Conservation (phyloP, 1,140 invertebrate genomes). For the Sinonovacula constricta region DNA sequence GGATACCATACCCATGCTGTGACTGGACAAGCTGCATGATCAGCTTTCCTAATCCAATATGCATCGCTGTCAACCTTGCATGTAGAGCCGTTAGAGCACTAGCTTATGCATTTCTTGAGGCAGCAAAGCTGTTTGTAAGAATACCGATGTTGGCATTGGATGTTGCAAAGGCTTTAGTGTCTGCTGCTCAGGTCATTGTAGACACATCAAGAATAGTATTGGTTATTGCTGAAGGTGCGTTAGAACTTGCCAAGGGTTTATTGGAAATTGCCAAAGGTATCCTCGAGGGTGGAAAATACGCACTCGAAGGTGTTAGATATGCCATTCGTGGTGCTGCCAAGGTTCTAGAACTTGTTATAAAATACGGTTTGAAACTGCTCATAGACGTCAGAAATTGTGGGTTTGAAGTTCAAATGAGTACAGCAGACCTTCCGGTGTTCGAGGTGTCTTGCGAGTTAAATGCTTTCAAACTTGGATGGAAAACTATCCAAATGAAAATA, state of each 20-base stretch:
- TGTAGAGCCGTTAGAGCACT: slow-evolving; percentile 24
- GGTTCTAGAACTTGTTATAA: slow-evolving; percentile 27
- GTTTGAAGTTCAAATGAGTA: slow-evolving; percentile 39
- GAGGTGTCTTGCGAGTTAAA: slow-evolving; percentile 51
- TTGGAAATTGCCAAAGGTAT: slow-evolving; percentile 26
- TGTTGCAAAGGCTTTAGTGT: slow-evolving; percentile 27
- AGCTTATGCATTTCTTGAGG: slow-evolving; percentile 23
- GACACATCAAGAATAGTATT: slow-evolving; percentile 47
- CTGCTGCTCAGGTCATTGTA: slow-evolving; percentile 42
- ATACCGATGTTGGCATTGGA: slow-evolving; percentile 43
- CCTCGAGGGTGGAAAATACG: slow-evolving; percentile 36
- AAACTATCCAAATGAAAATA: slow-evolving; percentile 15
- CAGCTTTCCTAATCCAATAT: slow-evolving; percentile 37
- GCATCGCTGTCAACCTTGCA: slow-evolving; percentile 32
- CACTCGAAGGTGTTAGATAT: slow-evolving; percentile 43
- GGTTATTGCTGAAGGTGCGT: slow-evolving; percentile 22
- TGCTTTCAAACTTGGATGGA: slow-evolving; percentile 44
- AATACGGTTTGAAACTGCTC: slow-evolving; percentile 26
- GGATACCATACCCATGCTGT: slow-evolving; percentile 43
- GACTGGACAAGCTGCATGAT: slow-evolving; percentile 52
- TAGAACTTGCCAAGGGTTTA: slow-evolving; percentile 30
- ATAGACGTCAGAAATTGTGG: slow-evolving; percentile 53
- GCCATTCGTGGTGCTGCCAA: slow-evolving; percentile 22
- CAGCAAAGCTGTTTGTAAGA: slow-evolving; percentile 45
- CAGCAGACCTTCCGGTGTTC: slow-evolving; percentile 33